Percentiles rank a stretch among this genome's conserved stretches.
phyloP scores from a whole-genome alignment of 2,113 vertebrate species.

The Hypanus sabinus region DNA sequence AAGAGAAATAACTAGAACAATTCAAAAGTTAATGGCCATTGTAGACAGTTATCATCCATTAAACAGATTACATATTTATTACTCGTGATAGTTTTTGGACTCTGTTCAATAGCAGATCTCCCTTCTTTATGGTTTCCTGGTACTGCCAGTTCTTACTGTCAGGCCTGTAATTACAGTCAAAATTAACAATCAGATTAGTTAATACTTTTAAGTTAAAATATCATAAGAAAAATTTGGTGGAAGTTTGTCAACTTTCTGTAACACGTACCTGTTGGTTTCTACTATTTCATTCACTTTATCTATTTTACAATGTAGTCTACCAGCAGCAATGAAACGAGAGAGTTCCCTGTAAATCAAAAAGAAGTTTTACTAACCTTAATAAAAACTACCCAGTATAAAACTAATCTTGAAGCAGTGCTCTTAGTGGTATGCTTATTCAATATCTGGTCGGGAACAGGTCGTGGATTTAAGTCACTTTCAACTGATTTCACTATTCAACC shows the following conservation, averaged over 20 bases:
- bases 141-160: conserved; percentile 99
- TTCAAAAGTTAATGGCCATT: conserved; percentile 26
- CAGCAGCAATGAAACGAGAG: conserved; percentile 93
- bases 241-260: too few species aligned
- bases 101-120: conserved; percentile 90
- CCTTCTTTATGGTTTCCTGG: conserved; percentile 98
- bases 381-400: not conserved
- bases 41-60: not conserved
- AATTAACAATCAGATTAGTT: not conserved
- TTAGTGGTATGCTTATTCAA: not conserved
- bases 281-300: conserved; percentile 98
- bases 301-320: conserved; percentile 95
- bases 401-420: not conserved
- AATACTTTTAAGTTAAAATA: not conserved
- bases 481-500: not conserved
- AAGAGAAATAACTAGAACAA: conserved; percentile 32
- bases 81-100: conserved; percentile 96
- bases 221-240: not conserved
- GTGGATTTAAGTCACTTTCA: too few species aligned
- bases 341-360: conserved; percentile 68
- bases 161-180: conserved; percentile 63
- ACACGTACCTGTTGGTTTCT: conserved; percentile 89
- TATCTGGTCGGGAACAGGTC: not conserved
- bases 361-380: not conserved
- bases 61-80: conserved; percentile 84